These are phyloP conservation scores for Heliconius sara DNA, from an alignment of 2,888 invertebrate species.

Conservation along the genomic window DNA sequence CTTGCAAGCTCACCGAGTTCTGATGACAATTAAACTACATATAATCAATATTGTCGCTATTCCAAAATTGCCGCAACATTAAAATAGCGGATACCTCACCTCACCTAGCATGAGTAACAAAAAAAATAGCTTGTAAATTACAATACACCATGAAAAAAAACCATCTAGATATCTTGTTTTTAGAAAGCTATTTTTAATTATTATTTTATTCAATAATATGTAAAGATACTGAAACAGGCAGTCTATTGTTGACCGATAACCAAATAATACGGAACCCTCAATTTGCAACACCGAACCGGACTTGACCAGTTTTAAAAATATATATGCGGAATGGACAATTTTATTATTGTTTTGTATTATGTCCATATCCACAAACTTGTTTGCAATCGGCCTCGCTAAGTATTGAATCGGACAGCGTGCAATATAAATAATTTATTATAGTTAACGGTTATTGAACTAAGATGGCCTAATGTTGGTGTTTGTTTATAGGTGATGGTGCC, in stretches of 20 bases:
- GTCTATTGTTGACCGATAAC: neutral
- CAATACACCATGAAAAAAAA: too few species aligned
- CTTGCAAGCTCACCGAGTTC: too few species aligned
- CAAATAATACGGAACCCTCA: slow-evolving; percentile 2
- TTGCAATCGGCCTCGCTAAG: slow-evolving; percentile 21
- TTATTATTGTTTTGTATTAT: slow-evolving; percentile 26
- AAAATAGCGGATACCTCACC: too few species aligned
- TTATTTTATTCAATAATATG: too few species aligned
- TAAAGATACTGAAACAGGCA: neutral
- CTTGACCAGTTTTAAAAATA: slow-evolving; percentile 9
- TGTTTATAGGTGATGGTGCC: neutral
- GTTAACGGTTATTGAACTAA: slow-evolving; percentile 28
- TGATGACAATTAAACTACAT: too few species aligned
- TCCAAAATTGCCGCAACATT: too few species aligned
- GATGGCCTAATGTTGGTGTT: slow-evolving; percentile 26
- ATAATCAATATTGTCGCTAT: too few species aligned
- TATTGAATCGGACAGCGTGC: slow-evolving; percentile 30
- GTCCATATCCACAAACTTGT: slow-evolving; percentile 23
- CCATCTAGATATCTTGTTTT: too few species aligned
- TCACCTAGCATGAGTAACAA: too few species aligned
- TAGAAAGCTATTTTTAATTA: too few species aligned
- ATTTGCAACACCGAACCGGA: neutral
- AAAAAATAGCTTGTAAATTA: too few species aligned
- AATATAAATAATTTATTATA: slow-evolving; percentile 33
- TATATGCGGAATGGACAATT: slow-evolving; percentile 20